Percentiles rank a stretch among this genome's conserved stretches.
Evolutionary conservation across 2,888 invertebrate species (phyloP).

Genomic region (Microctonus hyperodae): DNA sequence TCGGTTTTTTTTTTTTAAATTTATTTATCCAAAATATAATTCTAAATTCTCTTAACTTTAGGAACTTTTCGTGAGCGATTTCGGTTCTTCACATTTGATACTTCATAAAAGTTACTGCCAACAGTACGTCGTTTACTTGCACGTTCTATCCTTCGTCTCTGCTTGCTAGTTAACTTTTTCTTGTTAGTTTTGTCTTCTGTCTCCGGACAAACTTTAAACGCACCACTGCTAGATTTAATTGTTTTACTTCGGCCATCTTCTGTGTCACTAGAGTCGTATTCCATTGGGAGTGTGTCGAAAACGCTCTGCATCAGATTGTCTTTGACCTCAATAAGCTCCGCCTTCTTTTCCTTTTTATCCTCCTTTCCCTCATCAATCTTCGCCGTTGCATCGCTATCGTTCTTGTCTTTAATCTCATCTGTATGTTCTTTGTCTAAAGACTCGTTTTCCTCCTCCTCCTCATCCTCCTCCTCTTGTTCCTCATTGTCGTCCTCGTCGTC

Average conservation of each 20-base stretch:
- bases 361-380: slow-evolving; percentile 36
- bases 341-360: slow-evolving; percentile 9
- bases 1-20: not conserved
- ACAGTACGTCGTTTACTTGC: slow-evolving; percentile 80
- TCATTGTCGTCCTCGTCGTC: slow-evolving; percentile 6
- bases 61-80: slow-evolving; percentile 74
- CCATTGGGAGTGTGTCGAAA: slow-evolving; percentile 55
- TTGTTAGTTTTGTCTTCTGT: slow-evolving; percentile 48
- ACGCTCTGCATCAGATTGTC: slow-evolving; percentile 57
- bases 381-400: slow-evolving; percentile 64
- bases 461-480: slow-evolving; percentile 25
- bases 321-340: slow-evolving; percentile 54
- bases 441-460: slow-evolving; percentile 49
- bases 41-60: slow-evolving; percentile 44
- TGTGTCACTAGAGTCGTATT: slow-evolving; percentile 65
- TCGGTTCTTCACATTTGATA: slow-evolving; percentile 87
- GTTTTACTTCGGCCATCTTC: slow-evolving; percentile 66
- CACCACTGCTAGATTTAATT: slow-evolving; percentile 59
- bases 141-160: slow-evolving; percentile 77
- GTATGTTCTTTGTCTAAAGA: slow-evolving; percentile 52
- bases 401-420: slow-evolving; percentile 61
- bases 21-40: slow-evolving; percentile 13
- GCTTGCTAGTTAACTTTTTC: slow-evolving; percentile 77
- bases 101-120: slow-evolving; percentile 74
- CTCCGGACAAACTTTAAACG: slow-evolving; percentile 63